Percentiles rank a stretch among this genome's conserved stretches.
Evolutionary conservation across 2,888 invertebrate genomes (phyloP).

Genomic region (Hymenopus coronatus): DNA sequence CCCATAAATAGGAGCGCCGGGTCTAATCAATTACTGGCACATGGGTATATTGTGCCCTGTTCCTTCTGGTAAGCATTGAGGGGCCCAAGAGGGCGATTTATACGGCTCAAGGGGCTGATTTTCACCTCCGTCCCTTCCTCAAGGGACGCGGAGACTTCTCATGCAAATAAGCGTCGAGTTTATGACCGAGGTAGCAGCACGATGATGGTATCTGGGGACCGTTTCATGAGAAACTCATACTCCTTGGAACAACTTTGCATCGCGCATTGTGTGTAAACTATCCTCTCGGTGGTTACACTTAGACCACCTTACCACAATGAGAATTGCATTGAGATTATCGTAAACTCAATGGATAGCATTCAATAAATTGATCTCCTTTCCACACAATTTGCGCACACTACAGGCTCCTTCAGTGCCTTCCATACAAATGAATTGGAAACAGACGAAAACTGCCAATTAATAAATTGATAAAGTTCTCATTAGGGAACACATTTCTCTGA

Average conservation of each 20-base stretch:
- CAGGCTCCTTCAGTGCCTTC: too few relatives aligned
- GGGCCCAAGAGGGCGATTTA: neutral
- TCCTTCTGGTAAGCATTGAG: neutral
- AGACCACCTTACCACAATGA: too few relatives aligned
- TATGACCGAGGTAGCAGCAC: neutral
- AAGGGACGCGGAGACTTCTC: neutral
- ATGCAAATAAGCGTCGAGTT: neutral
- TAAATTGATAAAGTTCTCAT: too few relatives aligned
- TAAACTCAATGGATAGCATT: too few relatives aligned
- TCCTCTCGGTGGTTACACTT: too few relatives aligned
- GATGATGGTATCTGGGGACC: neutral
- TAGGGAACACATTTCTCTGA: too few relatives aligned
- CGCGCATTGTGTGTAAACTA: neutral
- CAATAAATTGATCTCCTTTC: too few relatives aligned
- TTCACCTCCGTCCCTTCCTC: neutral
- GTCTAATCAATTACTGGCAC: slow-evolving; percentile 7
- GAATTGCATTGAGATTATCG: too few relatives aligned
- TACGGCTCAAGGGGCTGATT: slow-evolving; percentile 9
- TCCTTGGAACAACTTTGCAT: neutral
- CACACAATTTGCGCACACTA: too few relatives aligned
- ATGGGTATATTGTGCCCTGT: neutral
- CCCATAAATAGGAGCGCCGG: neutral
- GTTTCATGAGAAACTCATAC: neutral
- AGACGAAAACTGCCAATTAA: too few relatives aligned
- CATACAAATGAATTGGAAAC: too few relatives aligned